These are phyloP conservation scores for Propithecus perrieri DNA, from an alignment of 2,797 vertebrate genomes.

Conservation along the genomic window DNA sequence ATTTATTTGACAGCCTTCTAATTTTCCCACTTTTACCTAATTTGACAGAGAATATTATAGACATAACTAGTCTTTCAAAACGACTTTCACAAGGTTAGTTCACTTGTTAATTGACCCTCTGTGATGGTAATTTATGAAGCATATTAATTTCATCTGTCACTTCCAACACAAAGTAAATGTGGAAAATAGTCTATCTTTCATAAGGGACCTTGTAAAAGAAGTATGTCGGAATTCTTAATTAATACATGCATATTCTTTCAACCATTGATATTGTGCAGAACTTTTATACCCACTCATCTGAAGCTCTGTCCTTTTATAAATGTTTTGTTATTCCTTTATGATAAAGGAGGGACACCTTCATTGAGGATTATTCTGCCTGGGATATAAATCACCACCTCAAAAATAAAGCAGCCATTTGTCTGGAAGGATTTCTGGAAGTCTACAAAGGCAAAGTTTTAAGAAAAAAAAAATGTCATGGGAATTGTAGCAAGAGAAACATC, in stretches of 20 bases:
- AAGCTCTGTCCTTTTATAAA: conserved; percentile 73
- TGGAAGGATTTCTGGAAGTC: conserved; percentile 60
- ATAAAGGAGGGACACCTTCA: conserved; percentile 68
- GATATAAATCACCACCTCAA: conserved; percentile 71
- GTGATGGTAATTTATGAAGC: conserved; percentile 90
- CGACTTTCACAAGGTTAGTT: conserved; percentile 88
- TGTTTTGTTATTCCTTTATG: conserved; percentile 51
- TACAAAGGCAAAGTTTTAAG: conserved; percentile 51
- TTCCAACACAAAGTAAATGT: conserved; percentile 85
- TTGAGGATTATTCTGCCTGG: conserved; percentile 56
- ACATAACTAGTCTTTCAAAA: conserved; percentile 86
- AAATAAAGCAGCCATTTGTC: conserved; percentile 59
- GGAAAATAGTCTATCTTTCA: conserved; percentile 86
- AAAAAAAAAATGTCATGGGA: neutral
- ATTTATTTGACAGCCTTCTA: conserved; percentile 88
- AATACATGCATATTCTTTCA: conserved; percentile 81
- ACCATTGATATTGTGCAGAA: conserved; percentile 64
- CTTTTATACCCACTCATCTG: conserved; percentile 59
- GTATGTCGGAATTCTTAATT: conserved; percentile 84
- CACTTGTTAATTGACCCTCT: conserved; percentile 89
- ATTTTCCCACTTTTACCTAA: conserved; percentile 86
- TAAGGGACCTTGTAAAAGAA: conserved; percentile 84
- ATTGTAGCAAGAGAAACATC: neutral
- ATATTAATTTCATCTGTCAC: conserved; percentile 90
- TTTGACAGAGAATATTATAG: conserved; percentile 88